A percentile compares a stretch with the other conserved stretches of the same genome.
Evolutionary conservation across 1,140 invertebrate species (phyloP).

Genomic region (Bombus picipes): DNA sequence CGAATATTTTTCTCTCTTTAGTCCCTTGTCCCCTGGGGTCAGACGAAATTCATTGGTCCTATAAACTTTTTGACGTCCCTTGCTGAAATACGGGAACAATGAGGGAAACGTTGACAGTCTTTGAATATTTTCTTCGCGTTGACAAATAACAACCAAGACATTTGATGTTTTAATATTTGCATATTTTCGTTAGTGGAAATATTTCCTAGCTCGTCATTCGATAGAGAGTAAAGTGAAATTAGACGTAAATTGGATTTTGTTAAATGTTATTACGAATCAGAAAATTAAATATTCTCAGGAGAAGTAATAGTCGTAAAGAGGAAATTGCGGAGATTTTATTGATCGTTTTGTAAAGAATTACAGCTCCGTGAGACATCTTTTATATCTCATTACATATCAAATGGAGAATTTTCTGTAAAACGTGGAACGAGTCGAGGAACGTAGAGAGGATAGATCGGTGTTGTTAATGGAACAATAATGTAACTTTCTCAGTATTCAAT

Average conservation of each 20-base stretch:
- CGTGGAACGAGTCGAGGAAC: not conserved
- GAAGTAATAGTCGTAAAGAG: not conserved
- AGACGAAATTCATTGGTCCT: not conserved
- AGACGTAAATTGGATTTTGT: not conserved
- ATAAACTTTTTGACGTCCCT: not conserved
- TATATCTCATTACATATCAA: not conserved
- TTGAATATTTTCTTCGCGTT: too few relatives aligned
- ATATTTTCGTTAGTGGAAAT: not conserved
- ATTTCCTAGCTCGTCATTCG: not conserved
- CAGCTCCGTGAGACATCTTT: too few relatives aligned
- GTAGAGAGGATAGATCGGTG: not conserved
- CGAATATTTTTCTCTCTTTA: not conserved
- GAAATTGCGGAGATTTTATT: not conserved
- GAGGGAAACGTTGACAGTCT: too few relatives aligned
- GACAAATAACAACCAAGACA: not conserved
- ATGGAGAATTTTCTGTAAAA: not conserved
- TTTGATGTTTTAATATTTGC: not conserved
- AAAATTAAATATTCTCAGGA: not conserved
- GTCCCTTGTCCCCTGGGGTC: not conserved
- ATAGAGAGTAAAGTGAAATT: not conserved
- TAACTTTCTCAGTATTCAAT: constrained; percentile 58
- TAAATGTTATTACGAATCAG: not conserved
- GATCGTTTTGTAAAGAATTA: too few relatives aligned
- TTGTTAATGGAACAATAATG: constrained; percentile 38
- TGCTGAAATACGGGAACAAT: not conserved